A percentile compares a stretch with the other conserved stretches of the same genome.
These are phyloP conservation scores for Laticauda laticaudata DNA, from an alignment of 2,113 vertebrate genomes.

Conservation along the genomic window DNA sequence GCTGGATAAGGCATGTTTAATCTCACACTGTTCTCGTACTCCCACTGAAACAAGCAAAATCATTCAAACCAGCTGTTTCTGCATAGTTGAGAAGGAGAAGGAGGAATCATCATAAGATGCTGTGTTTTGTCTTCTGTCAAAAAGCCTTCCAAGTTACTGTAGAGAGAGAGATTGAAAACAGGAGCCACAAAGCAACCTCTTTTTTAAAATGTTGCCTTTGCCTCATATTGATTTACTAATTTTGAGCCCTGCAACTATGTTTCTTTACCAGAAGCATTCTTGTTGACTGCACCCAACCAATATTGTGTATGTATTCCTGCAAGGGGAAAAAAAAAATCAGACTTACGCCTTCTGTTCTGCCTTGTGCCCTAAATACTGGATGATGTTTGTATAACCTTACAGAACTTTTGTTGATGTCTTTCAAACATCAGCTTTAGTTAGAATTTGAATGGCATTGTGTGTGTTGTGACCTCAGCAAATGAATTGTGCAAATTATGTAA, in stretches of 20 bases:
- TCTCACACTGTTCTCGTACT: slow-evolving; percentile 37
- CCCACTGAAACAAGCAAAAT: slow-evolving; percentile 46
- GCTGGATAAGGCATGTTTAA: slow-evolving; percentile 37
- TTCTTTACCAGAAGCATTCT: slow-evolving; percentile 47
- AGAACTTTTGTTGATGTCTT: background rate
- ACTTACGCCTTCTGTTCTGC: slow-evolving; percentile 28
- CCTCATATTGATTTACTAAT: slow-evolving; percentile 46
- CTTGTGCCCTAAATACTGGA: slow-evolving; percentile 28
- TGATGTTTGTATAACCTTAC: slow-evolving; percentile 36
- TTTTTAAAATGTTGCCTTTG: slow-evolving; percentile 46
- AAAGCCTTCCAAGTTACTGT: slow-evolving; percentile 62
- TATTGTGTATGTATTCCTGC: slow-evolving; percentile 39
- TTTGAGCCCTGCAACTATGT: slow-evolving; percentile 21
- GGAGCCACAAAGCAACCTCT: slow-evolving; percentile 47
- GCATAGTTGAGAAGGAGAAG: slow-evolving; percentile 47
- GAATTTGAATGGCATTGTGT: too few species aligned
- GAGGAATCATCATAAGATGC: slow-evolving; percentile 34
- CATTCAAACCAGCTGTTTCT: slow-evolving; percentile 61
- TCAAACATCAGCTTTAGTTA: background rate
- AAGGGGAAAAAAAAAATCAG: slow-evolving; percentile 28
- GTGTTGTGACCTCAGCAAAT: background rate
- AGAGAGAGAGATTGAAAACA: slow-evolving; percentile 47
- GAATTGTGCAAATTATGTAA: background rate
- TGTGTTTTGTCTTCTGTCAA: slow-evolving; percentile 62
- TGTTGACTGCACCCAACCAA: slow-evolving; percentile 36